Conservation (phyloP, 2,113 vertebrate species). For the Sylvicapra grimmia region DNA sequence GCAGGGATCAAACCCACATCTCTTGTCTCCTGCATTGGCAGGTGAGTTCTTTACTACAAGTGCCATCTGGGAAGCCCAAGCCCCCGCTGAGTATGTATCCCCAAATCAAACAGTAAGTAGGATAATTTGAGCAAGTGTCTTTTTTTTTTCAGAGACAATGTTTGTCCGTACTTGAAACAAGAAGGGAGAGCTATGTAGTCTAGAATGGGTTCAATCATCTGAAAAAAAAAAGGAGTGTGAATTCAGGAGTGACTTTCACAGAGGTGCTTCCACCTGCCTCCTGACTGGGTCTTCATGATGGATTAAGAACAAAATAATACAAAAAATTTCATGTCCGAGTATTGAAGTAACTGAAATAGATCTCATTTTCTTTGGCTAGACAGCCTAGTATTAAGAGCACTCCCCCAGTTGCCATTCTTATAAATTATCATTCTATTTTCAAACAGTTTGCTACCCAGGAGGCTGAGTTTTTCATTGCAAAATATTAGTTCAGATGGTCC, state of each 20-base stretch:
- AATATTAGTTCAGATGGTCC: conserved; percentile 20
- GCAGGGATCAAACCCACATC: not conserved
- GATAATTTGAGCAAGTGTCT: not conserved
- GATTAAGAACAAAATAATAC: not conserved
- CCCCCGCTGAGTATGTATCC: not conserved
- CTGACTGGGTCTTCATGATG: not conserved
- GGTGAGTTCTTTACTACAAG: not conserved
- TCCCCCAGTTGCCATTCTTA: not conserved
- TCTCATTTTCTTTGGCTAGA: not conserved
- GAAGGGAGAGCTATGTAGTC: not conserved
- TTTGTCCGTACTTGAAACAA: not conserved
- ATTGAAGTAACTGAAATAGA: not conserved
- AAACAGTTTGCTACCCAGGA: conserved; percentile 7
- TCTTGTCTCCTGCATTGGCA: not conserved
- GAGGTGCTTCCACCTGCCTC: not conserved
- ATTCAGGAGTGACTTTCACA: not conserved
- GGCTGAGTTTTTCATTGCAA: conserved; percentile 3
- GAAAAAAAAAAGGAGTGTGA: not conserved
- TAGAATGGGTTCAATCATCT: not conserved
- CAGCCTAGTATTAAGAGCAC: not conserved
- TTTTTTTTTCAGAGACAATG: not conserved
- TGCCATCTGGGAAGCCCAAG: not conserved
- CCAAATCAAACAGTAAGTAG: not conserved
- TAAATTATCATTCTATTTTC: conserved; percentile 20
- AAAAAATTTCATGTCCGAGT: not conserved